Conservation (phyloP, 2,888 invertebrate genomes). For the Erebia aethiops region DNA sequence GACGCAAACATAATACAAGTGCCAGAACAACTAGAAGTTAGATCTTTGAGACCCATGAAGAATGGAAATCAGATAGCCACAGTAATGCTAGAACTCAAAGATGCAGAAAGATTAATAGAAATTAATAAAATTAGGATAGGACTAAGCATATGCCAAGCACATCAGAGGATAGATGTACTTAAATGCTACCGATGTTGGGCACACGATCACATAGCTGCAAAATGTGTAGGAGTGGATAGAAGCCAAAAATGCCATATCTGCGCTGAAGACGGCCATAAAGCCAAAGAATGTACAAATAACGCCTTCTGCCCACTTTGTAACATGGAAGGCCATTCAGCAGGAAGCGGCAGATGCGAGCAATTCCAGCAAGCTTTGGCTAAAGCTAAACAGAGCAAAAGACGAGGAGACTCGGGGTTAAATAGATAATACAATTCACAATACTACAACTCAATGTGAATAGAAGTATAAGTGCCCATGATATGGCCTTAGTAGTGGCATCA, state of each 20-base stretch:
- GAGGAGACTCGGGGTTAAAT: neutral
- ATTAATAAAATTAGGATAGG: neutral
- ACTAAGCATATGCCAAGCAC: neutral
- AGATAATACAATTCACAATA: neutral
- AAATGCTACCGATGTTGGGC: neutral
- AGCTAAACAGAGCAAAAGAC: neutral
- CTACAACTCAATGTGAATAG: neutral
- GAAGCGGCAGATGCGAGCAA: neutral
- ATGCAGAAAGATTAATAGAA: neutral
- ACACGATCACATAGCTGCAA: neutral
- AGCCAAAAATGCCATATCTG: too few relatives aligned
- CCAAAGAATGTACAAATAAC: too few relatives aligned
- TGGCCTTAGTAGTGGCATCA: neutral
- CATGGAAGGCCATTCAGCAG: neutral
- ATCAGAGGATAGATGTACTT: neutral
- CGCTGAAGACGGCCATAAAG: too few relatives aligned
- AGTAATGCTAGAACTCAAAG: neutral
- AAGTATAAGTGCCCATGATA: slow-evolving; percentile 1
- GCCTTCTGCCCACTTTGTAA: neutral
- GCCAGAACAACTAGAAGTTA: too few relatives aligned
- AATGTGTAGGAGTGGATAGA: neutral
- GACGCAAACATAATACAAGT: neutral
- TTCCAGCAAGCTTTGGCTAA: neutral
- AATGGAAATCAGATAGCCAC: neutral
- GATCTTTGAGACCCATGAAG: too few relatives aligned